Base-by-base conservation (phyloP, 2,888 invertebrate genomes). In the Calliopum simillimum region DNA sequence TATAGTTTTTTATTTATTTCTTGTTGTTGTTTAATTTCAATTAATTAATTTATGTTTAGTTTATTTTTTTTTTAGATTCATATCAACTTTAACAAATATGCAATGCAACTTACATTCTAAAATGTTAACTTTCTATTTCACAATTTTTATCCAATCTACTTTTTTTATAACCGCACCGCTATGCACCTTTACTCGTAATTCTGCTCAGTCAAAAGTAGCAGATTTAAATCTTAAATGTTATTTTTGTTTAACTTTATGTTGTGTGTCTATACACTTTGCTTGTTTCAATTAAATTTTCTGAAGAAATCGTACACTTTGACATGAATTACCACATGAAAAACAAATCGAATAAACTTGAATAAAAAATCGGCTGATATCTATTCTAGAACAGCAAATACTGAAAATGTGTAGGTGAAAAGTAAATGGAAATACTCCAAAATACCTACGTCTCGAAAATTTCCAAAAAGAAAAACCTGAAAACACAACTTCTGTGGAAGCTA, bases 101-200 rank as follows among this genome's bases (percentile, higher is more conserved):
- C 65, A 69, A 70, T 69, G 68, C 68, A 74, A 72, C 81, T 81
- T 83, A 81, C 75, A 69, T 72, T 73, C 77, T 82, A 79, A 79
- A 82, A 84, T 83, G 82, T 83, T 83, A 83, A 83, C 82, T 83
- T 82, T 83, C 79, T 82, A 82, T 83, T 83, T 83, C 82, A 83
- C 83, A 83, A 80, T 79, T 82, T 80, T 79, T 71, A 72, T 71
- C 76, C 76, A 75, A 75, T 76, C 76, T 79, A 79, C 70, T 70
- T 68, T 63, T 73, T 68, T 70, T 58, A 53, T 71, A 33, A 33
- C 33, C 33, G 33, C 33, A 51, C 51, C 19, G 19, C 51, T 16
- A 16, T 51, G 19, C 41, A 61, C 21, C 16, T 61, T 33, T 14
- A n/a, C n/a, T n/a, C n/a, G n/a, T n/a, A 53, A 46, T 13, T 58